These are phyloP conservation scores for Masnerella sp. DNA, from an alignment of 2,888 invertebrate genomes.

Conservation along the genomic window DNA sequence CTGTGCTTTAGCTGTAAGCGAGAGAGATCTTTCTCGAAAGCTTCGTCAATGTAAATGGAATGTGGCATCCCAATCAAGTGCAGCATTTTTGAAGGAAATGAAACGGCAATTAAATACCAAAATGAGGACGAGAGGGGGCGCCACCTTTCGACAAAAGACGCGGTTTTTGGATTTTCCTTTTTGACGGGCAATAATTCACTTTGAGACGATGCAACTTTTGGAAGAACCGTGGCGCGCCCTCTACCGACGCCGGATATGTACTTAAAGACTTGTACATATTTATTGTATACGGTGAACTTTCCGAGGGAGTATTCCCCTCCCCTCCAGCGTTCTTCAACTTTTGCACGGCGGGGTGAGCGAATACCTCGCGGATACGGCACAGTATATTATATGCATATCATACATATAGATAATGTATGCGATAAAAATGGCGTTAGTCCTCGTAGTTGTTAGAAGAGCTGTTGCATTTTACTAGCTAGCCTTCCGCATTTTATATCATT, in stretches of 20 bases:
- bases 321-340: too few species aligned
- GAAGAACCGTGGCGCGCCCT: constrained; percentile 46
- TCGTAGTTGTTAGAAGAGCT: constrained; percentile 77
- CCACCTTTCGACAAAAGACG: constrained; percentile 33
- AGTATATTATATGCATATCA: constrained; percentile 33
- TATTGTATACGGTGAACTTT: too few species aligned
- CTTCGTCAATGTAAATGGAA: constrained; percentile 78
- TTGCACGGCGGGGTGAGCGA: too few species aligned
- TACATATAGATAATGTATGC: constrained; percentile 67
- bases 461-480: constrained; percentile 76
- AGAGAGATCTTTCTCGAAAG: constrained; percentile 70
- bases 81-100: constrained; percentile 72
- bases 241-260: constrained; percentile 63
- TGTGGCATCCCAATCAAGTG: constrained; percentile 76
- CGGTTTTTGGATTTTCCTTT: constrained; percentile 3
- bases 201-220: constrained; percentile 20
- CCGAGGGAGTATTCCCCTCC: too few species aligned
- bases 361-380: too few species aligned
- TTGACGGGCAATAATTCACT: background rate
- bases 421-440: constrained; percentile 75
- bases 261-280: constrained; percentile 67
- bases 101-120: constrained; percentile 60
- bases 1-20: constrained; percentile 69
- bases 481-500: constrained; percentile 75
- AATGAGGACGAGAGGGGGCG: constrained; percentile 42